Evolutionary conservation across 2,888 invertebrate species (phyloP), one percentile per base, ranked within the genome.

Genomic region (Acleris emargana): DNA sequence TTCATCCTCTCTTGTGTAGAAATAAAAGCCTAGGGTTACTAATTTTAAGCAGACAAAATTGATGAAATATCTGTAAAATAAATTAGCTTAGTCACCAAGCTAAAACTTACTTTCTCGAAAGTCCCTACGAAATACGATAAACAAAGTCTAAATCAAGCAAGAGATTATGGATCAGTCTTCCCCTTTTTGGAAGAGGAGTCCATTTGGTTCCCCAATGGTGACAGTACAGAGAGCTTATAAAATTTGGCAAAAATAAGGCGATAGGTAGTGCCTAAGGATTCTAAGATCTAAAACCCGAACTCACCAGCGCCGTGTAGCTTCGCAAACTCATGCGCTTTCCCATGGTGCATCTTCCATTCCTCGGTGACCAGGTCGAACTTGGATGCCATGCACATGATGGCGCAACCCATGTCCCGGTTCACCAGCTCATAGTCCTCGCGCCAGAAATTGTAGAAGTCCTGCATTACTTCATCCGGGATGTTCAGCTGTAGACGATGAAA

Each of bases 391-490:
- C 91, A 91, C 68, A 88, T 73, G 45, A 91, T 70, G 71, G 87
- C 79, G 72, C 91, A 91, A 58, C 91, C 91, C 55, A 86, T 59
- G 20, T 89, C 88, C 0, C 81, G 71, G 76, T 88, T 86, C 71
- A 87, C 68, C 59, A 90, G 77, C 47, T 80, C 77, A 64, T 87
- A 87, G 67, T 88, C 88, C 67, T 89, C 88, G 42, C 78, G 79
- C 91, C 91, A 91, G 80, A 84, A 91, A 77, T 86, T 87, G 68
- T 78, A 77, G 72, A 91, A 82, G 72, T 88, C 89, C 68, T 87
- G 79, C 71, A 88, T 77, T 51, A 91, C 79, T 72, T 86, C 81
- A 13, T 88, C 89, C 0, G 79, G 76, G 0, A 83, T 66, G 58
- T 78, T 80, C 2, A 88, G 58, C 91, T 91, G 73, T 3, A 66